Evolutionary conservation across 2,113 vertebrate genomes (phyloP).

Genomic region (Eptesicus fuscus): DNA sequence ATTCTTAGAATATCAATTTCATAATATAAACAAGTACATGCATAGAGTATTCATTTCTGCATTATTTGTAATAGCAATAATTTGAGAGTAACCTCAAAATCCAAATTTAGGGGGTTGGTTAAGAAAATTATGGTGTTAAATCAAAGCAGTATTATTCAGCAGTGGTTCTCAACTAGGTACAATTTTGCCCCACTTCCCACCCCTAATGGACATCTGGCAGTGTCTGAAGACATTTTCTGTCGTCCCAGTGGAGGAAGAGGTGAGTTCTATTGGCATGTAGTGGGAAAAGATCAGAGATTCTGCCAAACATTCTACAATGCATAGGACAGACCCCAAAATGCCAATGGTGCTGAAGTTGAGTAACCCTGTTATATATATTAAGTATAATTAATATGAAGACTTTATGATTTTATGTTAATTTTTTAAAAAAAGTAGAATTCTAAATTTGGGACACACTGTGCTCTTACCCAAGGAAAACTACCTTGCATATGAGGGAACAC

Average conservation of each 20-base stretch:
- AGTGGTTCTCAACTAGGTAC: background rate
- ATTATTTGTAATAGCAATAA: background rate
- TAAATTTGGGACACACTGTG: background rate
- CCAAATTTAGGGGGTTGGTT: background rate
- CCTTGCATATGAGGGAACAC: background rate
- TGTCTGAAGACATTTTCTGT: background rate
- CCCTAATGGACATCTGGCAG: background rate
- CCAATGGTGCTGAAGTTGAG: background rate
- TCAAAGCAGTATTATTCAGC: background rate
- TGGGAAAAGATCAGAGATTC: background rate
- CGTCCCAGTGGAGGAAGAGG: background rate
- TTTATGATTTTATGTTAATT: background rate
- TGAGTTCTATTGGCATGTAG: background rate
- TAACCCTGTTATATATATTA: background rate
- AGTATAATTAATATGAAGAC: background rate
- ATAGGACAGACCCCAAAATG: background rate
- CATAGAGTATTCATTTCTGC: background rate
- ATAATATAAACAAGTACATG: background rate
- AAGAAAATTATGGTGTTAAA: background rate
- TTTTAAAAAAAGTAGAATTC: background rate
- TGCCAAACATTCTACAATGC: background rate
- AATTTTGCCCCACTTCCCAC: background rate
- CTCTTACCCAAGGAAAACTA: background rate
- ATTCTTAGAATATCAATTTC: background rate
- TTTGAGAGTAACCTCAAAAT: background rate